Evolutionary conservation across 1,140 invertebrate genomes (phyloP).

Genomic region (Branchinecta lindahli): DNA sequence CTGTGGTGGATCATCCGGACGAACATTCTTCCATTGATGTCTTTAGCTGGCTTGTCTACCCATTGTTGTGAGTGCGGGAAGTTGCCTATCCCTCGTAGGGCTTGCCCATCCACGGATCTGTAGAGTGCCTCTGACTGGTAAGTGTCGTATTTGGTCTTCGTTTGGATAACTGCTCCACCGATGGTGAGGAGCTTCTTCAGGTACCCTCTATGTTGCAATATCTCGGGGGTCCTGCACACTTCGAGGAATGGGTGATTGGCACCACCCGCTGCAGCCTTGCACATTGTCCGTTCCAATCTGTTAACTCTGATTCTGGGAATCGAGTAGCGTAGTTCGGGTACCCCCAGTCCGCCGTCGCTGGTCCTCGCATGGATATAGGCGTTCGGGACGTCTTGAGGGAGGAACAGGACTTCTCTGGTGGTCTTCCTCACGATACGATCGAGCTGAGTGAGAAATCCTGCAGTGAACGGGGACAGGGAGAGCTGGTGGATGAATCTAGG

Average conservation of each 20-base stretch:
- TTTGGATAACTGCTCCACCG: background rate
- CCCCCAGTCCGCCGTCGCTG: slow-evolving; percentile 1
- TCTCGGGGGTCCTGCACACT: background rate
- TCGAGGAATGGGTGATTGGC: background rate
- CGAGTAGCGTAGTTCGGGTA: background rate
- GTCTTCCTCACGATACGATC: background rate
- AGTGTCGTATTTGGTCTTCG: background rate
- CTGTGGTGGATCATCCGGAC: background rate
- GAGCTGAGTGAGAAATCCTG: background rate
- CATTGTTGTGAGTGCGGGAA: background rate
- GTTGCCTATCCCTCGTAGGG: background rate
- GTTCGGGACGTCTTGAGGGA: background rate
- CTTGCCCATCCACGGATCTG: background rate
- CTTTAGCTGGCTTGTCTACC: background rate
- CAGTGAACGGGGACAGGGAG: background rate
- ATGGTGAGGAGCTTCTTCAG: no score
- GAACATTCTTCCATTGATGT: background rate
- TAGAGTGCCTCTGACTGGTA: background rate
- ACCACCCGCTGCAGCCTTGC: background rate
- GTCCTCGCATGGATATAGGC: background rate
- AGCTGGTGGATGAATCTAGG: slow-evolving; percentile 7
- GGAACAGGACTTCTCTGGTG: background rate
- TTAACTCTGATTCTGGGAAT: background rate
- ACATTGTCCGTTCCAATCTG: background rate
- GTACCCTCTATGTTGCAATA: background rate